Evolutionary conservation across 2,113 vertebrate genomes (phyloP).

Genomic region (Otus sunia): DNA sequence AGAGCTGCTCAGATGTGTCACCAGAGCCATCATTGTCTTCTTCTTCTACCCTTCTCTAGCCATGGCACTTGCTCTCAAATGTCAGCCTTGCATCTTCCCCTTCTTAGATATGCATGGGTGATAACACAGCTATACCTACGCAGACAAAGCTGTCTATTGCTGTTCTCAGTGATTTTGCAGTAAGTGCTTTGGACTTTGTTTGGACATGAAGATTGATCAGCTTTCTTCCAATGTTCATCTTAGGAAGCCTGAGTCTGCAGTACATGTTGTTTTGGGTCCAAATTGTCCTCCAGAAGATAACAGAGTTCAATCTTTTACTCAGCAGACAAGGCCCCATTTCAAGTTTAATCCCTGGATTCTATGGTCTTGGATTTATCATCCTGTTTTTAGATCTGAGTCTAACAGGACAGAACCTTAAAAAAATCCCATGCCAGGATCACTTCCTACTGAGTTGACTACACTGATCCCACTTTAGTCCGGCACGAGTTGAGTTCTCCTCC

Average conservation of each 20-base stretch:
- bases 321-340: not conserved
- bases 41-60: not conserved
- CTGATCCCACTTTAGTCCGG: not conserved
- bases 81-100: too few relatives aligned
- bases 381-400: not conserved
- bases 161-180: not conserved
- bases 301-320: not conserved
- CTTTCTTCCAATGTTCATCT: not conserved
- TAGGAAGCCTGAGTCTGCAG: not conserved
- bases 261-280: not conserved
- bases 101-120: too few relatives aligned
- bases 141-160: too few relatives aligned
- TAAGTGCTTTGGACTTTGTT: not conserved
- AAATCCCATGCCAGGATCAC: not conserved
- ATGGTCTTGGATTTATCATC: not conserved
- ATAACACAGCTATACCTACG: too few relatives aligned
- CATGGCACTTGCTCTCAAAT: too few relatives aligned
- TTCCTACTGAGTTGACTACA: not conserved
- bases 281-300: not conserved
- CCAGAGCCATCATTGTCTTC: fast-evolving
- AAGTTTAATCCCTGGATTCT: not conserved
- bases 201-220: not conserved
- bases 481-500: not conserved
- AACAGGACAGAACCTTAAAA: not conserved
- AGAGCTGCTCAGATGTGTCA: not conserved